A percentile compares a stretch with the other conserved stretches of the same genome.
Evolutionary conservation across 2,888 invertebrate species (phyloP).

Genomic region (Cheilosia scutellata): DNA sequence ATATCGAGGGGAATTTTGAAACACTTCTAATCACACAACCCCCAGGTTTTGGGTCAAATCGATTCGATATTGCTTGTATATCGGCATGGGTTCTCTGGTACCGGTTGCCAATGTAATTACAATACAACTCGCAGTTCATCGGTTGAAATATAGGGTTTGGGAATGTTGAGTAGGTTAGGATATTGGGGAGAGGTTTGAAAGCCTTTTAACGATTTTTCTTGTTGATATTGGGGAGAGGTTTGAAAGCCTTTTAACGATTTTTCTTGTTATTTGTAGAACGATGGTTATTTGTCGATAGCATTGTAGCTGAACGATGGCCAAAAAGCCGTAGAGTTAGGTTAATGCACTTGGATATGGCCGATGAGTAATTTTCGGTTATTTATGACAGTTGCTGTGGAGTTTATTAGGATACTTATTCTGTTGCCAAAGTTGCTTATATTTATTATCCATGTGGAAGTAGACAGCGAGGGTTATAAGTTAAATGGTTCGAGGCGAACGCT

Average conservation of each 20-base stretch:
- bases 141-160: not conserved
- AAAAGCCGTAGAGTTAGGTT: constrained; percentile 42
- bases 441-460: not conserved
- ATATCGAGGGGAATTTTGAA: not conserved
- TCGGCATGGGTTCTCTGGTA: constrained; percentile 9
- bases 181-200: not conserved
- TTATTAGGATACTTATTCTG: constrained; percentile 28
- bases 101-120: constrained; percentile 36
- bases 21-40: not conserved
- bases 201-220: not conserved
- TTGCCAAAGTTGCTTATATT: constrained; percentile 46
- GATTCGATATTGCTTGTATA: constrained; percentile 20
- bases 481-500: not conserved
- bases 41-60: constrained; percentile 19
- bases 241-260: not conserved
- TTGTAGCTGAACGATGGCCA: constrained; percentile 6
- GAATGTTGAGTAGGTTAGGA: not conserved
- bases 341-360: constrained; percentile 51
- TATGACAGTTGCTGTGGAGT: constrained; percentile 46
- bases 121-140: constrained; percentile 20
- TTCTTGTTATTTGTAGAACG: not conserved
- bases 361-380: constrained; percentile 41
- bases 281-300: constrained; percentile 12
- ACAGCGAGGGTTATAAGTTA: not conserved
- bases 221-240: not conserved